These are phyloP conservation scores for Avahi laniger DNA, from an alignment of 2,797 vertebrate genomes.

Conservation along the genomic window DNA sequence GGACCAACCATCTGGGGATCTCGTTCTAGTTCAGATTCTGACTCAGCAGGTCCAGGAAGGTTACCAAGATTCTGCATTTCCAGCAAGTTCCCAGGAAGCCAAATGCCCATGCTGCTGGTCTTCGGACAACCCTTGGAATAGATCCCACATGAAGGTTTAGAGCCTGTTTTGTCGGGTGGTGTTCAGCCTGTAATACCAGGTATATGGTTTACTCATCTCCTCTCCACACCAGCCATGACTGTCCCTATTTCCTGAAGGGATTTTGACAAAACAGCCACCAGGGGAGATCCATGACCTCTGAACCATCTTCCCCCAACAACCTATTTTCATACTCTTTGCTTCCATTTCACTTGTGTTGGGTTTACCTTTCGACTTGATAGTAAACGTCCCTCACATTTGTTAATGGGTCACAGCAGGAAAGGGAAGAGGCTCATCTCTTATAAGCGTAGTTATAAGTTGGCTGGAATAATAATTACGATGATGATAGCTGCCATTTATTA, in stretches of 20 bases:
- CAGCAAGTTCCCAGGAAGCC: background rate
- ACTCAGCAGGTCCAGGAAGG: background rate
- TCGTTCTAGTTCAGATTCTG: background rate
- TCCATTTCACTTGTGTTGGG: background rate
- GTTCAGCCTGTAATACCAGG: background rate
- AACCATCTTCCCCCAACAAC: background rate
- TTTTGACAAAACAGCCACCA: background rate
- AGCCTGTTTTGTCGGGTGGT: fast-evolving
- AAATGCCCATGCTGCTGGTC: background rate
- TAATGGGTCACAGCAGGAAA: background rate
- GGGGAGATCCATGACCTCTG: background rate
- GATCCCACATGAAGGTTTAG: background rate
- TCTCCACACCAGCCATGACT: background rate
- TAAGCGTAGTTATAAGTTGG: background rate
- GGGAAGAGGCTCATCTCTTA: background rate
- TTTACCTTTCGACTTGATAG: background rate
- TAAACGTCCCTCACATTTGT: background rate
- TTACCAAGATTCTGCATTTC: background rate
- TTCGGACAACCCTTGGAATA: background rate
- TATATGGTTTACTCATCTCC: background rate
- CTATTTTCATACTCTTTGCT: background rate
- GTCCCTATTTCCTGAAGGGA: background rate
- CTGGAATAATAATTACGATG: background rate
- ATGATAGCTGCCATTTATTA: background rate
- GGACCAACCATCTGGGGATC: background rate